Percentiles rank a stretch among this genome's conserved stretches.
These are phyloP conservation scores for Globicephala melas DNA, from an alignment of 2,113 vertebrate species.

Conservation along the genomic window DNA sequence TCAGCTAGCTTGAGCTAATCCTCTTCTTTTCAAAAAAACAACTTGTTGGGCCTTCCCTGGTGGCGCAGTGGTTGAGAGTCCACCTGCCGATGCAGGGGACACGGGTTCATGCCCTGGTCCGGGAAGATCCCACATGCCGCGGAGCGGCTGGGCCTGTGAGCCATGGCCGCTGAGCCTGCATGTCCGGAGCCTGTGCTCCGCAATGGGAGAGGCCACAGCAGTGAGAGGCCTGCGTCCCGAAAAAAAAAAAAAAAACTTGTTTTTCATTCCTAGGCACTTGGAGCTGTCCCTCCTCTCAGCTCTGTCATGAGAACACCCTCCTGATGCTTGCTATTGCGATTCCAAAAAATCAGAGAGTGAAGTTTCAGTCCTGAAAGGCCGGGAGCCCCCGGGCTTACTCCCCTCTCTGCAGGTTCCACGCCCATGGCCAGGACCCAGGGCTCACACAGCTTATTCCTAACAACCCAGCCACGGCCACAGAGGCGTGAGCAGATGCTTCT, in stretches of 20 bases:
- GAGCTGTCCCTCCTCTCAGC: background rate
- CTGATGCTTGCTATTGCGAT: background rate
- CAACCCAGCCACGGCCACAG: background rate
- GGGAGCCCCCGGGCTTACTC: background rate
- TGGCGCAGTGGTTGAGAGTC: no score
- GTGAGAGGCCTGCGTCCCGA: no score
- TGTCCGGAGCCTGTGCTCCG: no score
- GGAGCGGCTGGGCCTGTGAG: no score
- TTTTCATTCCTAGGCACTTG: background rate
- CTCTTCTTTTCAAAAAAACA: background rate
- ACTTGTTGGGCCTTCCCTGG: background rate
- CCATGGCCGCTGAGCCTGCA: no score
- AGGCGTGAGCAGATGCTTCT: background rate
- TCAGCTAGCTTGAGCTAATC: background rate
- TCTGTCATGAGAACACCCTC: background rate
- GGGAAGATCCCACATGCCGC: no score
- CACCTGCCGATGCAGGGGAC: no score
- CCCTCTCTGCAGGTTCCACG: background rate
- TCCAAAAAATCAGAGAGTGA: background rate
- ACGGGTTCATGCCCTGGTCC: no score
- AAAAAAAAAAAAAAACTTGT: background rate
- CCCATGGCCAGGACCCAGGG: background rate
- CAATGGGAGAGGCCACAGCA: no score
- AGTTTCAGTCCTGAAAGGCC: background rate
- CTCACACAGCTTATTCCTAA: background rate